These are phyloP conservation scores for Drosophila kuntzei DNA, from an alignment of 2,888 invertebrate genomes.

Conservation along the genomic window DNA sequence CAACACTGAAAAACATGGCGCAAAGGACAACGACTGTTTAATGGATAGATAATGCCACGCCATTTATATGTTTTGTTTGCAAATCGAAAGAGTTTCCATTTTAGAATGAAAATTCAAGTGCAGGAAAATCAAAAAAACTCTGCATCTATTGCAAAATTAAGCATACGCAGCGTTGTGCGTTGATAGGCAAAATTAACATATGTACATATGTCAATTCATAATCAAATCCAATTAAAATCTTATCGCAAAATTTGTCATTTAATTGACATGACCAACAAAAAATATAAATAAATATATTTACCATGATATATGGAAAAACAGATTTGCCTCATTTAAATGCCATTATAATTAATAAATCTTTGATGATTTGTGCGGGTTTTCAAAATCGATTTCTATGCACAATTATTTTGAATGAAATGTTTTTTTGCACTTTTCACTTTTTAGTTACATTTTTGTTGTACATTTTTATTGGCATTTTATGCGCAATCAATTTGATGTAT, in stretches of 20 bases:
- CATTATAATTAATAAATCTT: constrained; percentile 38
- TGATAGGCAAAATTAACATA: neutral
- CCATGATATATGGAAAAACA: constrained; percentile 27
- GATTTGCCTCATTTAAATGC: constrained; percentile 39
- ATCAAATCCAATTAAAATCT: constrained; percentile 26
- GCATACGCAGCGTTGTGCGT: constrained; percentile 12
- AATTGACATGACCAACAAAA: constrained; percentile 1
- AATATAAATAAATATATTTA: neutral
- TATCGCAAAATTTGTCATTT: constrained; percentile 8
- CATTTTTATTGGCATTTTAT: constrained; percentile 3
- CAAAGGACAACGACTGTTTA: constrained; percentile 22
- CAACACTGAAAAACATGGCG: constrained; percentile 33
- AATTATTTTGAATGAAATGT: neutral
- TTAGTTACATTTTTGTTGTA: neutral
- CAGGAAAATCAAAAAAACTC: neutral
- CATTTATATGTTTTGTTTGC: constrained; percentile 7
- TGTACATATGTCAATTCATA: neutral
- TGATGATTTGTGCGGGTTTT: constrained; percentile 30
- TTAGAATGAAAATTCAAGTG: neutral
- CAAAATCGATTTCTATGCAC: constrained; percentile 29
- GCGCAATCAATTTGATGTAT: constrained; percentile 50
- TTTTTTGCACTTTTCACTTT: neutral
- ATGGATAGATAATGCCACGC: constrained; percentile 44
- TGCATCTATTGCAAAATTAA: constrained; percentile 5
- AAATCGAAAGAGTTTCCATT: neutral